A percentile compares a stretch with the other conserved stretches of the same genome.
Evolutionary conservation across 1,140 invertebrate genomes (phyloP).

Genomic region (Drosophila pectinifera): DNA sequence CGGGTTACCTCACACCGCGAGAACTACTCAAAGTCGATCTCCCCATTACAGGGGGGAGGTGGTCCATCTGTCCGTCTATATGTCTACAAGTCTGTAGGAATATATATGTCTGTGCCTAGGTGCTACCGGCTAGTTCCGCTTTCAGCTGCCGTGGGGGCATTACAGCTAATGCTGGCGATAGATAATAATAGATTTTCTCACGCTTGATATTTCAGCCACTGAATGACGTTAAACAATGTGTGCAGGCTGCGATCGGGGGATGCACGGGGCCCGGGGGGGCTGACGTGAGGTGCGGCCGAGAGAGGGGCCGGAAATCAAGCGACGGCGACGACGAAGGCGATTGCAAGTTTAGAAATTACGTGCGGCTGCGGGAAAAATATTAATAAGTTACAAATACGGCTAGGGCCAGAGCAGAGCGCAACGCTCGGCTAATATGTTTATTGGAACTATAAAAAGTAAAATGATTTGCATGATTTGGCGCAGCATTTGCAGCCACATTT

Average conservation of each 20-base stretch:
- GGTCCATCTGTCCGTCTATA: constrained; percentile 24
- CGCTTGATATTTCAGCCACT: constrained; percentile 80
- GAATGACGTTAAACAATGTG: constrained; percentile 83
- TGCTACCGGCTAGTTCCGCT: constrained; percentile 60
- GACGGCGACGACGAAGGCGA: constrained; percentile 55
- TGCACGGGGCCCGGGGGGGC: constrained; percentile 1
- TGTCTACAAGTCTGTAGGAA: background rate
- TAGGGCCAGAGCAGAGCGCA: no score
- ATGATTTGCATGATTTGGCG: constrained; percentile 79
- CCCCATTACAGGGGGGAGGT: constrained; percentile 29
- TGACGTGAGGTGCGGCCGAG: constrained; percentile 17
- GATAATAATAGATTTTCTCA: constrained; percentile 84
- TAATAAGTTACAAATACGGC: constrained; percentile 75
- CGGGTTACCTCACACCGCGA: constrained; percentile 31
- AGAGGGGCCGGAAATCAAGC: constrained; percentile 72
- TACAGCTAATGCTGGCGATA: constrained; percentile 57
- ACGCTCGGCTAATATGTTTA: constrained; percentile 74
- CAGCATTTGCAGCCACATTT: constrained; percentile 56
- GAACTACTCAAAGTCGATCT: constrained; percentile 19
- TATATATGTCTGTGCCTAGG: constrained; percentile 19
- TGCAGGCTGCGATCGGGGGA: constrained; percentile 51
- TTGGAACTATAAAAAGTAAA: constrained; percentile 66
- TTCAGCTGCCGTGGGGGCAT: constrained; percentile 54
- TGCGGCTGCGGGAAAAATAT: constrained; percentile 67
- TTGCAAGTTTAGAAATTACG: constrained; percentile 77